Evolutionary conservation across 2,888 invertebrate species (phyloP).

Genomic region (Brassicogethes aeneus): DNA sequence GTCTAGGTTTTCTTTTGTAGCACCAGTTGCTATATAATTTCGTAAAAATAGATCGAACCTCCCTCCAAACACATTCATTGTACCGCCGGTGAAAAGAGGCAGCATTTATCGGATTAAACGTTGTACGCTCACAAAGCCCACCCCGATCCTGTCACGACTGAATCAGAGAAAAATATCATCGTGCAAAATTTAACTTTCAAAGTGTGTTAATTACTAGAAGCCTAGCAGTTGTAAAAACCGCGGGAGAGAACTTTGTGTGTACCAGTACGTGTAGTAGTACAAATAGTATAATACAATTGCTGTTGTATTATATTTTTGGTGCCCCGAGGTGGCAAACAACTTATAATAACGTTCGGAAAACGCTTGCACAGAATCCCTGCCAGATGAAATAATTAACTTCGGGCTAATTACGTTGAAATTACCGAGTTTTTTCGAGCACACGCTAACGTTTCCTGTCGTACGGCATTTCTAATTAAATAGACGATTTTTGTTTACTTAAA

Average conservation of each 20-base stretch:
- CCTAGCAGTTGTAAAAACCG: slow-evolving; percentile 26
- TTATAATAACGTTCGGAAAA: slow-evolving; percentile 9
- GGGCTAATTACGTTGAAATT: slow-evolving; percentile 9
- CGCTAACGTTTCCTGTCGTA: no score
- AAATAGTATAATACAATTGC: slow-evolving; percentile 17
- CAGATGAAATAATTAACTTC: background rate
- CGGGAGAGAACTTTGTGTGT: slow-evolving; percentile 20
- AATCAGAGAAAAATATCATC: background rate
- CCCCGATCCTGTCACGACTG: background rate
- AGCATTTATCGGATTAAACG: slow-evolving; percentile 11
- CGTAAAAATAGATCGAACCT: background rate
- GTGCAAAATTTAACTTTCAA: slow-evolving; percentile 27
- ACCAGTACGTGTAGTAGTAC: background rate
- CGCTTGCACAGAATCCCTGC: slow-evolving; percentile 3
- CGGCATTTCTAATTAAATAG: slow-evolving; percentile 42
- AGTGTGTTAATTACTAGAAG: slow-evolving; percentile 36
- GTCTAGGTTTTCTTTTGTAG: no score
- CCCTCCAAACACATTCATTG: background rate
- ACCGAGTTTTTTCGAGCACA: slow-evolving; percentile 32
- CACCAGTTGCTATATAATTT: background rate
- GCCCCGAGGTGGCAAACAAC: slow-evolving; percentile 10
- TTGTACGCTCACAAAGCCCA: slow-evolving; percentile 3
- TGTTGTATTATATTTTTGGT: slow-evolving; percentile 14
- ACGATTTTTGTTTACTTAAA: slow-evolving; percentile 45
- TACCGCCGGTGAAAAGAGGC: slow-evolving; percentile 2